These are phyloP conservation scores for Calameuta filiformis DNA, from an alignment of 2,888 invertebrate genomes.

Conservation along the genomic window DNA sequence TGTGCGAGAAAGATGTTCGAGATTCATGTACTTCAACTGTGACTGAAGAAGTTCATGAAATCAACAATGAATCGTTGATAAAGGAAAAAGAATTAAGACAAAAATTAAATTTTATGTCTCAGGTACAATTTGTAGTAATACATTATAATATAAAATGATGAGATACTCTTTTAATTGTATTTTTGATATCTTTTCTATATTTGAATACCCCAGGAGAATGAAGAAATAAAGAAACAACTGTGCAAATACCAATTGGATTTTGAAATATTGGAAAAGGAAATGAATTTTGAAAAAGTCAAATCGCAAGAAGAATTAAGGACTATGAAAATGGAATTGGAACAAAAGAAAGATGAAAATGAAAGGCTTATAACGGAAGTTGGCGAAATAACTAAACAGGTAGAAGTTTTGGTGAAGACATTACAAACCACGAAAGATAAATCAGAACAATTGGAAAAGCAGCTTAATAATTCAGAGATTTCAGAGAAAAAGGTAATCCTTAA, in stretches of 20 bases:
- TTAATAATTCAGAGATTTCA: background rate
- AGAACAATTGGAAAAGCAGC: slow-evolving; percentile 5
- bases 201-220: slow-evolving; percentile 29
- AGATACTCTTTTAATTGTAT: background rate
- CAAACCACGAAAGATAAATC: slow-evolving; percentile 33
- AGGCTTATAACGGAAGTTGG: slow-evolving; percentile 32
- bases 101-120: background rate
- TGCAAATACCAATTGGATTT: slow-evolving; percentile 43
- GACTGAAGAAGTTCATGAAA: background rate
- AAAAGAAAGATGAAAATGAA: slow-evolving; percentile 33
- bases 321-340: slow-evolving; percentile 24
- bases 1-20: slow-evolving; percentile 8
- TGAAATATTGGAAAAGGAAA: slow-evolving; percentile 46
- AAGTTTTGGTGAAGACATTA: slow-evolving; percentile 33
- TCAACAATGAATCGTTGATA: slow-evolving; percentile 18
- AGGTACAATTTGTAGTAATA: background rate
- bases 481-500: background rate
- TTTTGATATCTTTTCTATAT: background rate
- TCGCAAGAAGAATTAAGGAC: slow-evolving; percentile 11
- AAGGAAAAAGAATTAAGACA: slow-evolving; percentile 11
- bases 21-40: background rate
- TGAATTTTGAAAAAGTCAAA: slow-evolving; percentile 35
- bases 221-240: slow-evolving; percentile 44
- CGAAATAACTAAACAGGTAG: slow-evolving; percentile 24
- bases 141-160: background rate